phyloP scores from a whole-genome alignment of 2,888 invertebrate species.

The Erebia palarica region DNA sequence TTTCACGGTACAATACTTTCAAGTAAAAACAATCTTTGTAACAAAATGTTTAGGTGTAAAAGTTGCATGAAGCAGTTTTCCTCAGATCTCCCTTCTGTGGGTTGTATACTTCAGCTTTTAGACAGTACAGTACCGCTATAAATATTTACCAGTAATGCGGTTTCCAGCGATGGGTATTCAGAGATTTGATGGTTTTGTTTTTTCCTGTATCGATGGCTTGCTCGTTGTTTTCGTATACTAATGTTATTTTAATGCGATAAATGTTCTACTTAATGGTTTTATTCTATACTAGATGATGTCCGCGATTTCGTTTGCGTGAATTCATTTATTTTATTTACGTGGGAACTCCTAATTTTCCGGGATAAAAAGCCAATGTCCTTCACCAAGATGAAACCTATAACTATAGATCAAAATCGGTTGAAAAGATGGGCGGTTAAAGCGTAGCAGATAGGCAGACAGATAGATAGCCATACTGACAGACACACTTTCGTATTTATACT shows the following conservation, averaged over 20 bases:
- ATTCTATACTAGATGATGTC: too few species aligned
- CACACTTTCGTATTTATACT: too few species aligned
- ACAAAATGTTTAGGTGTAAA: background rate
- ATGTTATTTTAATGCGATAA: background rate
- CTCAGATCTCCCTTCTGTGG: slow-evolving; percentile 23
- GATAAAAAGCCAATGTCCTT: too few species aligned
- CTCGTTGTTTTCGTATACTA: slow-evolving; percentile 12
- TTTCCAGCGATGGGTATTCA: slow-evolving; percentile 41
- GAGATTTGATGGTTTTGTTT: slow-evolving; percentile 43
- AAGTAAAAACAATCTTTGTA: slow-evolving; percentile 26
- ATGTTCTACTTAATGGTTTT: background rate
- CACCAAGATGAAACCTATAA: too few species aligned
- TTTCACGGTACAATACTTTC: slow-evolving; percentile 19
- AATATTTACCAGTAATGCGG: slow-evolving; percentile 52
- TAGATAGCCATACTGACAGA: too few species aligned
- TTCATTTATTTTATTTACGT: too few species aligned
- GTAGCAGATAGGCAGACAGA: too few species aligned
- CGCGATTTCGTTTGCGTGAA: too few species aligned
- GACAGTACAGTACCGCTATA: slow-evolving; percentile 44
- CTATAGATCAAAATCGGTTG: too few species aligned
- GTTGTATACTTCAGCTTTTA: slow-evolving; percentile 40
- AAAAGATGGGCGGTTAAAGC: too few species aligned
- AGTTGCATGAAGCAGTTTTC: slow-evolving; percentile 24
- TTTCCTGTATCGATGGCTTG: slow-evolving; percentile 17
- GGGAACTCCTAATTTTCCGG: too few species aligned